Conservation (phyloP, 2,888 invertebrate genomes). For the Spisula solida region DNA sequence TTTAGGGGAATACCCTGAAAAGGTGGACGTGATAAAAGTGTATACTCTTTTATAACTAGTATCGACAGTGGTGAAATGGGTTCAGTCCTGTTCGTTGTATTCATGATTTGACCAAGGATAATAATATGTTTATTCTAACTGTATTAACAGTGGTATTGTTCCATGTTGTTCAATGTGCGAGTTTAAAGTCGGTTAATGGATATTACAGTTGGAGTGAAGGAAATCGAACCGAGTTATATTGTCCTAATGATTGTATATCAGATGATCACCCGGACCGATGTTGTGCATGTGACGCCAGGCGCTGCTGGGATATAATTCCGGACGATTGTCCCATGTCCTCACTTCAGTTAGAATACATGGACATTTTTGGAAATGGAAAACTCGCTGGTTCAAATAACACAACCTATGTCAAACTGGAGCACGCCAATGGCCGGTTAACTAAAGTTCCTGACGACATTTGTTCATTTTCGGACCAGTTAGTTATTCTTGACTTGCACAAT, state of each 20-base stretch:
- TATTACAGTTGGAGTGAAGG: conserved; percentile 2
- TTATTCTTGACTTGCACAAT: neutral
- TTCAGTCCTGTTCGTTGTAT: too few relatives aligned
- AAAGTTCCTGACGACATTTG: conserved; percentile 26
- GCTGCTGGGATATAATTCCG: conserved; percentile 22
- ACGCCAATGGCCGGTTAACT: conserved; percentile 14
- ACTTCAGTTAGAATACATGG: conserved; percentile 13
- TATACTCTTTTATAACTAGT: too few relatives aligned
- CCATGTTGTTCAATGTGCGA: neutral
- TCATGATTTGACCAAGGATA: too few relatives aligned
- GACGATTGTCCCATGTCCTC: neutral
- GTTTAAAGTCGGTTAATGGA: neutral
- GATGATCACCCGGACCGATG: neutral
- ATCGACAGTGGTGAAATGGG: too few relatives aligned
- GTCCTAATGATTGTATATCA: neutral
- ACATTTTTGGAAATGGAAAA: conserved; percentile 13
- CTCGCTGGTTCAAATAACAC: neutral
- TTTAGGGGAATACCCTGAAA: too few relatives aligned
- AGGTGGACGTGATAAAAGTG: too few relatives aligned
- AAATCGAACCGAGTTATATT: neutral
- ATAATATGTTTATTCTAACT: neutral
- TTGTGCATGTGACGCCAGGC: conserved; percentile 16
- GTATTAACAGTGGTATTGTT: neutral
- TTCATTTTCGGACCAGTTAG: neutral
- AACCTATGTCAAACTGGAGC: neutral